These are phyloP conservation scores for Lepus americanus DNA, from an alignment of 2,113 vertebrate species.

Conservation along the genomic window DNA sequence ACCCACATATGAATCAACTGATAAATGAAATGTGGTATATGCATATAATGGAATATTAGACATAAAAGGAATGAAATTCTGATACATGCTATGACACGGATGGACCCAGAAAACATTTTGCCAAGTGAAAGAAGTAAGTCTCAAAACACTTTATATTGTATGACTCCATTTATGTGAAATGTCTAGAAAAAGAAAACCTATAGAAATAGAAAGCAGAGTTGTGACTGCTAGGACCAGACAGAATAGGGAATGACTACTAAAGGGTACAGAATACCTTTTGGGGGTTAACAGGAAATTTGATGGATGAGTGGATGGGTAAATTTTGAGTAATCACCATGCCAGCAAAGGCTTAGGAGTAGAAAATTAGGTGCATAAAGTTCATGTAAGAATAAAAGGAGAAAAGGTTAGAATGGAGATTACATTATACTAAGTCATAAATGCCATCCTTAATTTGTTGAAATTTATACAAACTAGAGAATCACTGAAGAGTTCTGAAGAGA, in stretches of 20 bases:
- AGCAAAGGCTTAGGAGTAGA: conserved; percentile 17
- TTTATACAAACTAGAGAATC: background rate
- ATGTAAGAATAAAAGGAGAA: background rate
- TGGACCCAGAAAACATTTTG: conserved; percentile 8
- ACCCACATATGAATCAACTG: conserved; percentile 1
- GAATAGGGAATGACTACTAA: background rate
- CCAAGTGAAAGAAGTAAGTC: conserved; percentile 4
- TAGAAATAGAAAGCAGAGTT: background rate
- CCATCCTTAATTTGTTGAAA: background rate
- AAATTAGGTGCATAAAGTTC: background rate
- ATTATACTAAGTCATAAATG: background rate
- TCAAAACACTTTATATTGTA: background rate
- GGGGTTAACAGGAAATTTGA: background rate
- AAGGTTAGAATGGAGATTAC: background rate
- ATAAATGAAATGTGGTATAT: conserved; percentile 3
- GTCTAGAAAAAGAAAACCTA: background rate
- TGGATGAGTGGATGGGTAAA: background rate
- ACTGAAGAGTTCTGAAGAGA: background rate
- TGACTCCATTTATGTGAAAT: background rate
- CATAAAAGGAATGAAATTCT: conserved; percentile 5
- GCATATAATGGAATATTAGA: background rate
- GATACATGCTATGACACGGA: background rate
- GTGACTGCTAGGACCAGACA: background rate
- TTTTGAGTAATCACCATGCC: background rate
- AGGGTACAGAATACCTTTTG: background rate